Conservation (phyloP, 2,113 vertebrate genomes). For the Marmota monax region DNA sequence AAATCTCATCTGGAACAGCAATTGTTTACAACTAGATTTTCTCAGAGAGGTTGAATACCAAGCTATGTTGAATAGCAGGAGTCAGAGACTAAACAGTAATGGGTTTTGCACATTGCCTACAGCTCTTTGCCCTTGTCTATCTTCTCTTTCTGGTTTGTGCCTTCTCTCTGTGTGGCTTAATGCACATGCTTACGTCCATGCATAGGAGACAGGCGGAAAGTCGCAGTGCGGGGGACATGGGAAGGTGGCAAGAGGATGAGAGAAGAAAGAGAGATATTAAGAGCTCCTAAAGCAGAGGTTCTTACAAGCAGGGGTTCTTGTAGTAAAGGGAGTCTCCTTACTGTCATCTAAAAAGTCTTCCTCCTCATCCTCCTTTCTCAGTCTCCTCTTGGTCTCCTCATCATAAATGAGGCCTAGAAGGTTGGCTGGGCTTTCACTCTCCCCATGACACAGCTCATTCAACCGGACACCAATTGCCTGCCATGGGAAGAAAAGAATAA, state of each 20-base stretch:
- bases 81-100: not conserved
- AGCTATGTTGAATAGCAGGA: not conserved
- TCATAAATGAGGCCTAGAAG: constrained; percentile 98
- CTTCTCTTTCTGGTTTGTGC: not conserved
- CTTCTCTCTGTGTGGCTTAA: not conserved
- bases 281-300: constrained; percentile 91
- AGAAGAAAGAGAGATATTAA: constrained; percentile 83
- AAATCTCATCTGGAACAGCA: not conserved
- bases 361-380: constrained; percentile 98
- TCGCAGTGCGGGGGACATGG: constrained; percentile 48
- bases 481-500: not conserved
- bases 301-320: constrained; percentile 92
- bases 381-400: constrained; percentile 96
- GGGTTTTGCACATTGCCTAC: not conserved
- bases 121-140: not conserved
- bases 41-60: not conserved
- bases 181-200: constrained; percentile 61
- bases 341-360: constrained; percentile 99
- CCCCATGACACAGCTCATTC: constrained; percentile 96
- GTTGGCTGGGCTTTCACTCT: constrained; percentile 98
- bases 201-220: constrained; percentile 50
- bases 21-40: not conserved
- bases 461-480: constrained; percentile 96
- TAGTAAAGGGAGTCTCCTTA: constrained; percentile 95
- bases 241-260: constrained; percentile 84